Evolutionary conservation across 1,140 invertebrate genomes (phyloP).

Genomic region (Dendroctonus ponderosae): DNA sequence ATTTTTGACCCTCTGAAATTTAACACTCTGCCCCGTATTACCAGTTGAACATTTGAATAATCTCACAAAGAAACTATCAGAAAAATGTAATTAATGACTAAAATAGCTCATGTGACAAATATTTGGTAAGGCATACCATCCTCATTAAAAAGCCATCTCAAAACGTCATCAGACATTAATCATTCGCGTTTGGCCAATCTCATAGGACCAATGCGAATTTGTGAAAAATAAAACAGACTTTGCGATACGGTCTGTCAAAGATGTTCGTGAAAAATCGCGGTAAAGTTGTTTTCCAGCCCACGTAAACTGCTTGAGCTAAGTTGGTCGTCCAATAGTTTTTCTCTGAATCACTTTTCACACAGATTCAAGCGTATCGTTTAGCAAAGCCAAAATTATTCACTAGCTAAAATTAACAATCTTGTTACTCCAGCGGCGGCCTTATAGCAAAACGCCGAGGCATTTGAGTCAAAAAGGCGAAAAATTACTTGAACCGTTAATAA

Average conservation of each 20-base stretch:
- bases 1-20: no score
- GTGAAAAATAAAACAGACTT: background rate
- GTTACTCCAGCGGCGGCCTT: constrained; percentile 5
- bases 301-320: background rate
- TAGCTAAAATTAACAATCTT: constrained; percentile 13
- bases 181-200: background rate
- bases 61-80: no score
- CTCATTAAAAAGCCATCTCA: background rate
- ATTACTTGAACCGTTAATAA: no score
- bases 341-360: constrained; percentile 7
- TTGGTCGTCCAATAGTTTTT: constrained; percentile 20
- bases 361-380: constrained; percentile 7
- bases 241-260: background rate
- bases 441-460: background rate
- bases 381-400: constrained; percentile 17
- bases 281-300: background rate
- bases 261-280: background rate
- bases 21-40: no score
- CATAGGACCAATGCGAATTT: background rate
- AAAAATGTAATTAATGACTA: background rate
- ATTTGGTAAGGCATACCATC: background rate
- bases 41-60: no score
- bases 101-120: background rate
- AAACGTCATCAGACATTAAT: background rate
- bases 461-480: background rate